phyloP scores from a whole-genome alignment of 2,113 vertebrate species.

The Himantopus leucocephalus region DNA sequence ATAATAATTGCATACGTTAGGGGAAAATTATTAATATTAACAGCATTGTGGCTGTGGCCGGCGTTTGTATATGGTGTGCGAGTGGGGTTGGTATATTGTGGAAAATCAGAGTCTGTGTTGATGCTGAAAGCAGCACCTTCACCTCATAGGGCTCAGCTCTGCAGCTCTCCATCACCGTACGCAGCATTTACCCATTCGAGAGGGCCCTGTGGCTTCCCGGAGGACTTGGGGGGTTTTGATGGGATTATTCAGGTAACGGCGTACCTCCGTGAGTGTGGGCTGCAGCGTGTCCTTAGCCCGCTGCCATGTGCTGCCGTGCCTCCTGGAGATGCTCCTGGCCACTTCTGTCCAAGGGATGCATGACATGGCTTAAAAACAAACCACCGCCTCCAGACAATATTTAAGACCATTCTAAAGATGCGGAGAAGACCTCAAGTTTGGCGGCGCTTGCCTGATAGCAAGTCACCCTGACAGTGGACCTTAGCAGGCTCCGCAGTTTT shows the following conservation, averaged over 20 bases:
- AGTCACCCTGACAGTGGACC: not conserved
- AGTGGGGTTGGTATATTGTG: accelerated
- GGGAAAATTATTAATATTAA: constrained; percentile 23
- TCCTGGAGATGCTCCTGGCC: not conserved
- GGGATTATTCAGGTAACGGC: accelerated
- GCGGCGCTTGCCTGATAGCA: not conserved
- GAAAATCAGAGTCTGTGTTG: not conserved
- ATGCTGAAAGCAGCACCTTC: not conserved
- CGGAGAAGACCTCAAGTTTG: not conserved
- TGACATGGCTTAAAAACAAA: not conserved
- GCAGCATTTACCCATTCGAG: not conserved
- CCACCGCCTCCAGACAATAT: not conserved
- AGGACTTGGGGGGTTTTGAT: accelerated
- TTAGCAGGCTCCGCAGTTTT: not conserved
- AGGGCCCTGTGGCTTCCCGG: accelerated
- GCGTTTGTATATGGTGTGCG: not conserved
- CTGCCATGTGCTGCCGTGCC: accelerated
- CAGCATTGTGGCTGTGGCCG: not conserved
- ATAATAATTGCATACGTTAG: constrained; percentile 16
- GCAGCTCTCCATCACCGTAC: accelerated
- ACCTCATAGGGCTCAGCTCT: not conserved
- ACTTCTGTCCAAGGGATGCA: not conserved
- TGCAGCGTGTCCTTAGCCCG: not conserved
- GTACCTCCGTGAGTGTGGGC: accelerated
- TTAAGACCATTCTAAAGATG: not conserved